Conservation (phyloP, 2,113 vertebrate genomes). For the Petrocephalus microphthalmus region DNA sequence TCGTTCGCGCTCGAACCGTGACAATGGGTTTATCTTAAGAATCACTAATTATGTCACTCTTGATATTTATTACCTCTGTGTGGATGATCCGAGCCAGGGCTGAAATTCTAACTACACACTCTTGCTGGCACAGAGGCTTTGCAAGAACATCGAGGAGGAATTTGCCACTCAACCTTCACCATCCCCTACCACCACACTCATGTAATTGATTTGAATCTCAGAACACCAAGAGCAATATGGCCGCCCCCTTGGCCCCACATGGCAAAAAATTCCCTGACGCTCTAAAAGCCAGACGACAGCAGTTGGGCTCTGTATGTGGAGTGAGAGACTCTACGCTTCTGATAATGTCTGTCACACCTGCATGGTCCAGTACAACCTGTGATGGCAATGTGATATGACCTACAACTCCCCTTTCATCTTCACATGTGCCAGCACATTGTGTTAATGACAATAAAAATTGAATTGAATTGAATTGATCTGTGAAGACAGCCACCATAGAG, state of each 20-base stretch:
- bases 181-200: not conserved
- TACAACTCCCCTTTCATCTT: no score
- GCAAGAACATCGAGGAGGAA: not conserved
- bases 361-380: not conserved
- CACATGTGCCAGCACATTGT: no score
- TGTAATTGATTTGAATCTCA: not conserved
- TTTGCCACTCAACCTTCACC: not conserved
- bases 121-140: no score
- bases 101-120: not conserved
- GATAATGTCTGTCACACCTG: not conserved
- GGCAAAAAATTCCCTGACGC: not conserved
- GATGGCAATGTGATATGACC: no score
- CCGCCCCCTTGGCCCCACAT: not conserved
- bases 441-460: no score
- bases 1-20: no score
- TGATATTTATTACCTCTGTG: not conserved
- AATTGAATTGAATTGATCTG: no score
- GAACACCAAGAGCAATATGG: not conserved
- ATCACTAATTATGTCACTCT: not conserved
- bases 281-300: not conserved
- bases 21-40: not conserved
- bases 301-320: not conserved
- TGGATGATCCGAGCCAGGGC: not conserved
- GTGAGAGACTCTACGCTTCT: not conserved
- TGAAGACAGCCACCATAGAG: no score